phyloP scores from a whole-genome alignment of 2,797 vertebrate species.

The Sphenopsis melanotis region DNA sequence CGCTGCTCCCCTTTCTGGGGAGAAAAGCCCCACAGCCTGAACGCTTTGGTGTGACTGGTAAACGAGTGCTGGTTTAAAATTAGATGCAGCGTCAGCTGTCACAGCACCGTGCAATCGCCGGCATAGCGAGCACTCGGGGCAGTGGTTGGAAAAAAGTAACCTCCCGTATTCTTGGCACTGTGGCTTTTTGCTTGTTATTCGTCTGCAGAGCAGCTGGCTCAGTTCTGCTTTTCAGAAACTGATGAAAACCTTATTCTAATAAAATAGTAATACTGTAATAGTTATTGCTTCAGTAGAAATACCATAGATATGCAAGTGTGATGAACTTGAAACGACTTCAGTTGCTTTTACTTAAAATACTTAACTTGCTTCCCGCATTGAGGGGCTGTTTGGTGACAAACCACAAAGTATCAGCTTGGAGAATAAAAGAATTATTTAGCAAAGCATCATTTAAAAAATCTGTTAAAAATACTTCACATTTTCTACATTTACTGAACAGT shows the following conservation, averaged over 20 bases:
- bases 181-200: not conserved
- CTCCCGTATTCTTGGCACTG: not conserved
- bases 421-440: not conserved
- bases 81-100: not conserved
- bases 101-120: not conserved
- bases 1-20: not conserved
- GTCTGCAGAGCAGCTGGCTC: not conserved
- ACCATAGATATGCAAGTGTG: rapidly evolving
- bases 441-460: not conserved
- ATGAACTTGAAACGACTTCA: not conserved
- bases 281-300: not conserved
- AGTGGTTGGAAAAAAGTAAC: conserved; percentile 13
- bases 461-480: rapidly evolving
- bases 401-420: not conserved
- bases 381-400: not conserved
- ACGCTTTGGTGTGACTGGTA: not conserved
- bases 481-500: not conserved
- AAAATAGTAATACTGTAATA: not conserved
- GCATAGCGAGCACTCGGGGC: not conserved
- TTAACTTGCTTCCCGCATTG: not conserved
- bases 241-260: not conserved
- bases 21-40: not conserved
- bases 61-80: not conserved
- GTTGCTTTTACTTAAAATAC: not conserved
- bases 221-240: not conserved